Evolutionary conservation across 64 coral and sea anemone species (phyloP), one percentile per base, ranked within the genome.

Genomic region (Stylophora pistillata): DNA sequence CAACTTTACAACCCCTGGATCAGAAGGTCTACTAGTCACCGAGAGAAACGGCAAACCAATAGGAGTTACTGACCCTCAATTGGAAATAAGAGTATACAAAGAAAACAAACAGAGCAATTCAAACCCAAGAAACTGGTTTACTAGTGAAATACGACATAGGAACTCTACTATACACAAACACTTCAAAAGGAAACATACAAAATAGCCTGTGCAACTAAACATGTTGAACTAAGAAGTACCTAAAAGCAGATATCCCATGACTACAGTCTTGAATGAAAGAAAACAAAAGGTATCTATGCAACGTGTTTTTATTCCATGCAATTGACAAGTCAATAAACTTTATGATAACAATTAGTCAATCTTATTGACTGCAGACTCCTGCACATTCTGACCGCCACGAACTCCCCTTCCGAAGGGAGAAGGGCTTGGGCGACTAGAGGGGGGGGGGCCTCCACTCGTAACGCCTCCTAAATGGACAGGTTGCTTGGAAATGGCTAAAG

Each of bases 391-490:
- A 7, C 72, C 32, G 72, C 72, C 32, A 74, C 33, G 29, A 74
- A 32, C 32, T 74, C 72, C 29, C 10, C 72, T 52, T 30, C 72
- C 15, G 32, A 52, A 52, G 32, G 32, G 31, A 74, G 32, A 37
- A 4, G n/a, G 28, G 20, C 20, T 74, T 74, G 26, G 29, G 15
- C 72, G 72, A 78, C 53, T 52, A 78, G 76, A 78, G 57, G 53
- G 76, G 54, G 54, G 53, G n/a, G n/a, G n/a, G n/a, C n/a, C 76
- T 78, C 76, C 76, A 78, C 76, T 78, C 56, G 55, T 65, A 78
- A 78, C 53, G 76, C 81, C 60, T 64, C 60, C 65, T 85, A 71
- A 85, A 71, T 72, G 75, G 76, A 63, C 76, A 72, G 68, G 41
- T 37, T 56, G 33, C 34, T 69, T 79, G 58, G 41, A 79, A 81